Base-by-base conservation (phyloP, 2,113 vertebrate species). In the Myrmecophaga tridactyla region DNA sequence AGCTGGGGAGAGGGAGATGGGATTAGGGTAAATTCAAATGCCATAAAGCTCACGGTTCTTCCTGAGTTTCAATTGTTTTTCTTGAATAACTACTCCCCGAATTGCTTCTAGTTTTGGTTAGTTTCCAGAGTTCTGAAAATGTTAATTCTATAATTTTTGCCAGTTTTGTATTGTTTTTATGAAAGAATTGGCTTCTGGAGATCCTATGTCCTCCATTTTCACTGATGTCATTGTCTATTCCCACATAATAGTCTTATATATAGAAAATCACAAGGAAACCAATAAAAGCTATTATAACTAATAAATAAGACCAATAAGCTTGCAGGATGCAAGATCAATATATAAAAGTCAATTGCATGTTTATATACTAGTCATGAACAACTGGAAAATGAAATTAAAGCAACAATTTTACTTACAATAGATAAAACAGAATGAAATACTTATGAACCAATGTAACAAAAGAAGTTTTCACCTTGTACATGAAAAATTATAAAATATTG, bases 111-210 rank as follows among this genome's bases (percentile, higher is more conserved):
- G 67, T 18, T 65, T 89, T 88, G 41, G n/a, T 65, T 95, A 65
- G 53, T 43, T 96, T 86, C 51, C 39, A 92, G 21, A 92, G 39
- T 76, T 76, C 51, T 4, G 11, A 89, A 86, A 91, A 83, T 72
- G 51, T 63, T 70, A 23, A 56, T n/a, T 86, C n/a, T 82, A 43
- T 53, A 29, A 75, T 2, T 69, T 96, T 89, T 89, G 31, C 8
- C 46, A 69, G 14, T 7, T 58, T 73, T 89, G 53, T 31, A 75
- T 69, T 60, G 60, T 13, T 86, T 86, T 86, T 51, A 75, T 20
- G 11, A 11, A 86, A 9, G 18, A 7, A 20, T 9, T 75, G 41
- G 81, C 41, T 81, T 70, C 6, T 46, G 0, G n/a, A 81, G 11
- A 80, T 89, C 29, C 21, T 93, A 75, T 36, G 14, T 53, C 77